A percentile compares a stretch with the other conserved stretches of the same genome.
Evolutionary conservation across 2,113 vertebrate species (phyloP).

Genomic region (Acrocephalus kingi): DNA sequence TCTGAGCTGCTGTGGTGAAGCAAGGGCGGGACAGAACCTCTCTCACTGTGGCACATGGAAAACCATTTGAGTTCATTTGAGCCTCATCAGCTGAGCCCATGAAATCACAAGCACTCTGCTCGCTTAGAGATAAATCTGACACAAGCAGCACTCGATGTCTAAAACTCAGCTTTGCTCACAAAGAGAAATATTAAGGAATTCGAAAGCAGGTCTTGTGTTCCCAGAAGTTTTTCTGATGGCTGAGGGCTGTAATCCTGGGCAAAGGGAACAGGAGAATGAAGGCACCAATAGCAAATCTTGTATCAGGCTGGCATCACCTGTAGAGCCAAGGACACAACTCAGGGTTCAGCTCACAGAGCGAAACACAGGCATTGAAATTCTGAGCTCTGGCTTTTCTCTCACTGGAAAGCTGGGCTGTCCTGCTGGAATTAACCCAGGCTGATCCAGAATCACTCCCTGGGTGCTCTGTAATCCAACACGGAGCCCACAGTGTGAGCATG

Average conservation of each 20-base stretch:
- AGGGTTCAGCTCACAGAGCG: rapidly evolving
- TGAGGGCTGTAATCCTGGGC: background rate
- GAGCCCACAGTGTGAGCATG: background rate
- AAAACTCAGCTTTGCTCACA: background rate
- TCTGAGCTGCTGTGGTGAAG: background rate
- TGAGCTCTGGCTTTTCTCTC: background rate
- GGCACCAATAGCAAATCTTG: background rate
- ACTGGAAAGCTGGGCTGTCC: background rate
- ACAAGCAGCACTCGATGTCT: background rate
- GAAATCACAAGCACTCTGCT: background rate
- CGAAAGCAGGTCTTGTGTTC: background rate
- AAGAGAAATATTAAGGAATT: background rate
- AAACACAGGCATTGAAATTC: rapidly evolving
- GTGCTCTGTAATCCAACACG: background rate
- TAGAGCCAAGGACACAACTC: background rate
- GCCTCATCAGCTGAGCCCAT: background rate
- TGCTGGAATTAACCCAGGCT: background rate
- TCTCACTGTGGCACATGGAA: background rate
- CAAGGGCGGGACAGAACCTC: background rate
- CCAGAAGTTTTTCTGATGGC: background rate
- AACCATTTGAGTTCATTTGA: background rate
- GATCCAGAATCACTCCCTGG: background rate
- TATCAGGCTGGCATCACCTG: background rate
- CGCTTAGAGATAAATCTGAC: background rate
- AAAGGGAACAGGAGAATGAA: background rate